phyloP scores from a whole-genome alignment of 2,888 invertebrate genomes.

The Cataglyphis livida region DNA sequence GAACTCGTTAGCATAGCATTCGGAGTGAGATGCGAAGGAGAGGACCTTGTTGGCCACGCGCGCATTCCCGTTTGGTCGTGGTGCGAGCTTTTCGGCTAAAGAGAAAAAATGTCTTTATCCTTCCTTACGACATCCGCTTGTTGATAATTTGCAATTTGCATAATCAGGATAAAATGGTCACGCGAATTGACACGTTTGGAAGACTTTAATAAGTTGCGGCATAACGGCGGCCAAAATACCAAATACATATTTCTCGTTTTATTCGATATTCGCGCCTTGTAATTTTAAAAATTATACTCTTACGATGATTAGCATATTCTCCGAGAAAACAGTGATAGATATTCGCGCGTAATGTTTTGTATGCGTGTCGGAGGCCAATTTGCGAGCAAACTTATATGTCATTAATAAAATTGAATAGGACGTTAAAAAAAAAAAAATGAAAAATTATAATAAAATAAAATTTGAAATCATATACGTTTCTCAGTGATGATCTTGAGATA shows the following conservation, averaged over 20 bases:
- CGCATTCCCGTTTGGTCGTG: slow-evolving; percentile 25
- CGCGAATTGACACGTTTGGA: slow-evolving; percentile 63
- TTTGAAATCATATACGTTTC: not conserved
- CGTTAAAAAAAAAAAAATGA: not conserved
- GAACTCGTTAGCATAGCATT: slow-evolving; percentile 76
- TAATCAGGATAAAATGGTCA: slow-evolving; percentile 49
- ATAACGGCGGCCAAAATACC: not conserved
- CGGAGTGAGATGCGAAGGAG: slow-evolving; percentile 68
- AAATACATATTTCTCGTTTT: slow-evolving; percentile 4
- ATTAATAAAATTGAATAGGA: not conserved
- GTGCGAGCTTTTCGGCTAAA: slow-evolving; percentile 58
- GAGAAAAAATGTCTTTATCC: slow-evolving; percentile 28
- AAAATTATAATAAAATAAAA: not conserved
- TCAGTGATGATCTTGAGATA: slow-evolving; percentile 2
- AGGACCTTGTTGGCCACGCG: slow-evolving; percentile 71
- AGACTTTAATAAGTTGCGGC: slow-evolving; percentile 62
- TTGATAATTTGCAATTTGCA: slow-evolving; percentile 66
- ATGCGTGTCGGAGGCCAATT: not conserved
- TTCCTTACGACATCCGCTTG: slow-evolving; percentile 48
- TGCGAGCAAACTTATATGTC: not conserved
- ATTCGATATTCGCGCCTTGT: slow-evolving; percentile 29
- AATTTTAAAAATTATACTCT: slow-evolving; percentile 13
- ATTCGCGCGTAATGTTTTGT: slow-evolving; percentile 21
- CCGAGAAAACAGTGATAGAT: not conserved
- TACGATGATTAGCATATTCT: slow-evolving; percentile 2